These are phyloP conservation scores for Varanus salvator DNA, from an alignment of 2,113 vertebrate genomes.

Conservation along the genomic window DNA sequence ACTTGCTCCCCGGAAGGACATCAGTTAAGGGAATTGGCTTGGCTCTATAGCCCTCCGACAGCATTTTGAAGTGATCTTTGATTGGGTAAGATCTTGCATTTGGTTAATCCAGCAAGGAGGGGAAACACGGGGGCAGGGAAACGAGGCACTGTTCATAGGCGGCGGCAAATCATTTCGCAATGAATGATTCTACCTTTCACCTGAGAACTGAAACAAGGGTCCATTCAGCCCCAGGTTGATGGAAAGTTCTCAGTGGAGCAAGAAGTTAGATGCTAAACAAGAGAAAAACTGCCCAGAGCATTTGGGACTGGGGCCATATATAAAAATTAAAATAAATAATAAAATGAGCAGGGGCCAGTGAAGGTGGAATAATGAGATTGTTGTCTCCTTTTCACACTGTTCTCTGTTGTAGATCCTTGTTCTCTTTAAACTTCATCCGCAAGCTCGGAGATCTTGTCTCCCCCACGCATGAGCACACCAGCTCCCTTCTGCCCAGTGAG, in stretches of 20 bases:
- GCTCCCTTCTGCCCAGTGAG: not conserved
- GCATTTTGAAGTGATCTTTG: not conserved
- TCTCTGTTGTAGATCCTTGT: not conserved
- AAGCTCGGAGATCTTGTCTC: constrained; percentile 43
- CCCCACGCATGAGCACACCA: not conserved
- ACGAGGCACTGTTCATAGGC: not conserved
- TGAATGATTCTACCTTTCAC: not conserved
- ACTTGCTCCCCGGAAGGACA: not conserved
- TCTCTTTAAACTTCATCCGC: constrained; percentile 31
- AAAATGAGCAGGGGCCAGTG: not conserved
- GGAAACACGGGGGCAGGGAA: not conserved
- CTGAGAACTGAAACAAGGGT: not conserved
- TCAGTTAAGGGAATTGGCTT: too few species aligned
- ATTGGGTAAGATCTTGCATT: not conserved
- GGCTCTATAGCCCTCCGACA: not conserved
- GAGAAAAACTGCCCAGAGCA: too few species aligned
- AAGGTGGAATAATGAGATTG: not conserved
- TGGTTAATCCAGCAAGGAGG: not conserved
- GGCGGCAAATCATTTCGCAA: not conserved
- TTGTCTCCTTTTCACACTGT: not conserved
- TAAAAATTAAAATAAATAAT: too few species aligned
- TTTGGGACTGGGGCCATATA: too few species aligned
- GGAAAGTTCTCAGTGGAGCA: not conserved
- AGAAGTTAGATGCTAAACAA: not conserved
- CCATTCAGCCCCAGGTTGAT: not conserved